These are phyloP conservation scores for Microplitis demolitor DNA, from an alignment of 1,140 invertebrate species.

Conservation along the genomic window DNA sequence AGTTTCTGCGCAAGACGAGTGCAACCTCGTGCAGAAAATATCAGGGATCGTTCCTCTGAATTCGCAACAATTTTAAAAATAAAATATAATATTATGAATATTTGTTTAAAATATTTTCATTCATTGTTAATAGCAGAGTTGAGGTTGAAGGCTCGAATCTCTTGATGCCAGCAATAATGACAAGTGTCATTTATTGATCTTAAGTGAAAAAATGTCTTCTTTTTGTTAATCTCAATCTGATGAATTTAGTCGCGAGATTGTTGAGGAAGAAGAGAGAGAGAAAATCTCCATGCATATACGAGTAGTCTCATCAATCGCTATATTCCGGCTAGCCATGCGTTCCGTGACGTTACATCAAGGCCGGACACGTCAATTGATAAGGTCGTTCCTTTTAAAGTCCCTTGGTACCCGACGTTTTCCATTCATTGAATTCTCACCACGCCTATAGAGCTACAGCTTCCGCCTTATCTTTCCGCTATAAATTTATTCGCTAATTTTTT, in stretches of 20 bases:
- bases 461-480: constrained; percentile 17
- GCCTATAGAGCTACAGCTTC: constrained; percentile 24
- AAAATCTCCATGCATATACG: neutral
- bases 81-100: too few species aligned
- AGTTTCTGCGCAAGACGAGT: constrained; percentile 4
- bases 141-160: neutral
- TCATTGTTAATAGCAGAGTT: too few species aligned
- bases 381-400: constrained; percentile 58
- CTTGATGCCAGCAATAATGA: neutral
- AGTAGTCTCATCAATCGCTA: constrained; percentile 16
- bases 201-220: too few species aligned
- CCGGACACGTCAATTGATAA: constrained; percentile 57
- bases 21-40: constrained; percentile 8
- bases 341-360: constrained; percentile 46
- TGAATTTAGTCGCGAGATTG: neutral
- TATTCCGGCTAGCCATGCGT: constrained; percentile 21
- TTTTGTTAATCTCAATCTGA: constrained; percentile 3
- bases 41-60: neutral
- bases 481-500: neutral
- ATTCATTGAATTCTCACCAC: constrained; percentile 56
- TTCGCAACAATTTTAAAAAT: too few species aligned
- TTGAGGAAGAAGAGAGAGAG: neutral
- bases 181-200: too few species aligned
- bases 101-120: too few species aligned
- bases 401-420: constrained; percentile 49